A percentile compares a stretch with the other conserved stretches of the same genome.
These are phyloP conservation scores for Oreochromis niloticus DNA, from an alignment of 2,113 vertebrate species.

Conservation along the genomic window DNA sequence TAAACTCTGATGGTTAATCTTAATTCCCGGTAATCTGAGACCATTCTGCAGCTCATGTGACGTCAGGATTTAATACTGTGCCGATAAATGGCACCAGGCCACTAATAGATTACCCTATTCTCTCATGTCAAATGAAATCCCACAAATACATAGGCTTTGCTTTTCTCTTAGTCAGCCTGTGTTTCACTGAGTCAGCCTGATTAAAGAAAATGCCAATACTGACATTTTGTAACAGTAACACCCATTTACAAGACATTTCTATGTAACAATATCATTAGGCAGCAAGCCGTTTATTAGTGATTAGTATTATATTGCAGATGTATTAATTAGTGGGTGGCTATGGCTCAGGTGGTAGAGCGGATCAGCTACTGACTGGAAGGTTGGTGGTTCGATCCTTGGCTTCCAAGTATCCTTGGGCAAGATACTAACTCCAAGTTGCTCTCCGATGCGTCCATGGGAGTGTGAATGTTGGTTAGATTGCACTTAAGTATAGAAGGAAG, in stretches of 20 bases:
- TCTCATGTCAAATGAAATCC: constrained; percentile 37
- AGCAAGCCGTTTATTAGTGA: background rate
- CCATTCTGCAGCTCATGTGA: constrained; percentile 32
- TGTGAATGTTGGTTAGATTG: no score
- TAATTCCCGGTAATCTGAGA: constrained; percentile 54
- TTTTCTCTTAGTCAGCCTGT: background rate
- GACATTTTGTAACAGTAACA: background rate
- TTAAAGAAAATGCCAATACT: background rate
- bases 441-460: no score
- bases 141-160: constrained; percentile 5
- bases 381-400: no score
- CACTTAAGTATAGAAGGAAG: no score
- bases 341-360: no score
- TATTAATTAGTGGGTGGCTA: background rate
- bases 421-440: no score
- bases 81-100: constrained; percentile 26
- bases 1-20: constrained; percentile 42
- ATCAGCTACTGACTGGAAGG: no score
- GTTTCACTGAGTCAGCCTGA: background rate
- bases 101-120: constrained; percentile 45
- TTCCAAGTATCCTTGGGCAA: no score
- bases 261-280: background rate
- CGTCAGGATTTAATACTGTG: constrained; percentile 32
- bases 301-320: background rate
- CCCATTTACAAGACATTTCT: background rate